These are phyloP conservation scores for Cossypha polioptera DNA, from an alignment of 2,797 vertebrate genomes.

Conservation along the genomic window DNA sequence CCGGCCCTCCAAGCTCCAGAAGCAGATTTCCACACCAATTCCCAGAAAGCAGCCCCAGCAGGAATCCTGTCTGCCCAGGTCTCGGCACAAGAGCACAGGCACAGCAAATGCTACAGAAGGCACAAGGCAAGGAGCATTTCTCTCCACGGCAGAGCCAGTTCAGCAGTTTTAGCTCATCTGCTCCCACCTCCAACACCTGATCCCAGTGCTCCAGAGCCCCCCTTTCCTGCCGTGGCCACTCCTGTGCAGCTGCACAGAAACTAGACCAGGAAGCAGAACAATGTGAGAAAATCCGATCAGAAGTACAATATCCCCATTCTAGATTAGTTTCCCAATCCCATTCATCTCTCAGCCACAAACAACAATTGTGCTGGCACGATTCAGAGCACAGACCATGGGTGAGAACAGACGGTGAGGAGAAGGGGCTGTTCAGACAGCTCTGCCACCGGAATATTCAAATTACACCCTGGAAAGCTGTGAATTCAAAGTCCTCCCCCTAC, in stretches of 20 bases:
- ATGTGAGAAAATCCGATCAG: background rate
- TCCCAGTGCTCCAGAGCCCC: background rate
- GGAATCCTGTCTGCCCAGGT: background rate
- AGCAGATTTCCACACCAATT: background rate
- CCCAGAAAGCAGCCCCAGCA: background rate
- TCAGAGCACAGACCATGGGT: background rate
- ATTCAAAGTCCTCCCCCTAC: background rate
- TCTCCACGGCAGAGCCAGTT: background rate
- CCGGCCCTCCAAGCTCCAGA: background rate
- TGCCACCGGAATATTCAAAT: background rate
- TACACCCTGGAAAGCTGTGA: background rate
- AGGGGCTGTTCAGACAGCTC: background rate
- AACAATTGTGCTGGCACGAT: background rate
- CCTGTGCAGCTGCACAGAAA: background rate
- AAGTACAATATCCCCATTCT: background rate
- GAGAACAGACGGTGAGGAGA: background rate
- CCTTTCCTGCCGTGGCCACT: background rate
- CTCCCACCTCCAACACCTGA: background rate
- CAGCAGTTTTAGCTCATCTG: background rate
- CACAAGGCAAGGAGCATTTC: rapidly evolving
- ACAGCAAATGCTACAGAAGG: background rate
- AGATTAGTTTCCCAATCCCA: background rate
- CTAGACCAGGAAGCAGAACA: background rate
- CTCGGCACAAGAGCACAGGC: background rate
- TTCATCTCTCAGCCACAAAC: conserved; percentile 23